Evolutionary conservation across 2,888 invertebrate species (phyloP).

Genomic region (Abrostola triplasia): DNA sequence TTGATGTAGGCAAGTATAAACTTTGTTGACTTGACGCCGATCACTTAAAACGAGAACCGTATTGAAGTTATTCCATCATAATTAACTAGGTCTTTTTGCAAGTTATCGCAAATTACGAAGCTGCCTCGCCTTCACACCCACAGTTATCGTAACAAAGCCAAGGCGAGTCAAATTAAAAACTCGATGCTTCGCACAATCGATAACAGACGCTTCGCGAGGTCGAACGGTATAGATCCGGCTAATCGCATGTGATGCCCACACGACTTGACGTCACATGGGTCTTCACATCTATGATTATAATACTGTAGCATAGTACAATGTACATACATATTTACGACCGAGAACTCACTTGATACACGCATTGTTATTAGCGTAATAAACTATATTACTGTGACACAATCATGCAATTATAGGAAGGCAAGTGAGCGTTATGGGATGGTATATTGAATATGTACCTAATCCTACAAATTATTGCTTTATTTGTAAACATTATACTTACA

Average conservation of each 20-base stretch:
- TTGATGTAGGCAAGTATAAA: conserved; percentile 17
- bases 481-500: too few relatives aligned
- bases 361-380: conserved; percentile 38
- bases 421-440: neutral
- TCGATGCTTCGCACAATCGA: conserved; percentile 45
- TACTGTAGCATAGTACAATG: conserved; percentile 36
- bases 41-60: conserved; percentile 1
- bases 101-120: conserved; percentile 36
- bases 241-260: conserved; percentile 47
- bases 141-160: conserved; percentile 51
- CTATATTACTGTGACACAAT: conserved; percentile 17
- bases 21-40: conserved; percentile 5
- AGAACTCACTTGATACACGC: conserved; percentile 46
- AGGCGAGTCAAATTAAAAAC: conserved; percentile 55
- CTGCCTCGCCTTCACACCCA: conserved; percentile 35
- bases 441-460: neutral
- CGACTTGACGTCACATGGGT: conserved; percentile 52
- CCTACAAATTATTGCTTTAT: neutral
- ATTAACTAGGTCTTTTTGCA: conserved; percentile 32
- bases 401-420: conserved; percentile 9
- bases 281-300: conserved; percentile 44
- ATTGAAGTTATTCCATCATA: conserved; percentile 20
- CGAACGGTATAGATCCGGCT: conserved; percentile 46
- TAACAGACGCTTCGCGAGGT: conserved; percentile 52
- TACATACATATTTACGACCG: conserved; percentile 33